phyloP scores from a whole-genome alignment of 2,113 vertebrate genomes.

The Lasiurus cinereus region DNA sequence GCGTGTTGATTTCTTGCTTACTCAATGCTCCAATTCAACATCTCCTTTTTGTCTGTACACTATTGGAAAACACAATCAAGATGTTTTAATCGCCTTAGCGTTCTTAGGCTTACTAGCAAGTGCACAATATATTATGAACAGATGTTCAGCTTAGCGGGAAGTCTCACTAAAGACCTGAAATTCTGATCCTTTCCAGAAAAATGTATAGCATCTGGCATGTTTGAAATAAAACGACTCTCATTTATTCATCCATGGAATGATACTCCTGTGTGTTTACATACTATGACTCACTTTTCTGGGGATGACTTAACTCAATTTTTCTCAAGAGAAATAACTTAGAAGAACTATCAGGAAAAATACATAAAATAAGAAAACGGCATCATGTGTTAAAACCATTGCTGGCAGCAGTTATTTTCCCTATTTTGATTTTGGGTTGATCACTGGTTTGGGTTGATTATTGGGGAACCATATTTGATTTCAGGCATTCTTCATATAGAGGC shows the following conservation, averaged over 20 bases:
- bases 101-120: conserved; percentile 74
- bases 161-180: conserved; percentile 76
- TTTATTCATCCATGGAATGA: conserved; percentile 72
- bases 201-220: conserved; percentile 79
- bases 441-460: not conserved
- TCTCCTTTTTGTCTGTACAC: conserved; percentile 65
- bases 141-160: conserved; percentile 80
- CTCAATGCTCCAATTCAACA: not conserved
- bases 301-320: conserved; percentile 71
- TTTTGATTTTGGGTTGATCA: conserved; percentile 49
- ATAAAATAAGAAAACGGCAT: conserved; percentile 59
- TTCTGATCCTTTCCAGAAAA: conserved; percentile 79
- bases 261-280: conserved; percentile 71
- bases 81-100: conserved; percentile 66
- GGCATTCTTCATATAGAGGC: not conserved
- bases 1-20: not conserved
- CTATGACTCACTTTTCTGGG: conserved; percentile 74
- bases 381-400: conserved; percentile 2
- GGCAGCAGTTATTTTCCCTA: not conserved
- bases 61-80: conserved; percentile 71
- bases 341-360: conserved; percentile 69
- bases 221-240: conserved; percentile 72
- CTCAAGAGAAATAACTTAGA: conserved; percentile 73
- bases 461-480: conserved; percentile 35
- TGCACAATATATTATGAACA: conserved; percentile 81